Conservation (phyloP, 2,888 invertebrate genomes). For the Phoenoteleia sp. region DNA sequence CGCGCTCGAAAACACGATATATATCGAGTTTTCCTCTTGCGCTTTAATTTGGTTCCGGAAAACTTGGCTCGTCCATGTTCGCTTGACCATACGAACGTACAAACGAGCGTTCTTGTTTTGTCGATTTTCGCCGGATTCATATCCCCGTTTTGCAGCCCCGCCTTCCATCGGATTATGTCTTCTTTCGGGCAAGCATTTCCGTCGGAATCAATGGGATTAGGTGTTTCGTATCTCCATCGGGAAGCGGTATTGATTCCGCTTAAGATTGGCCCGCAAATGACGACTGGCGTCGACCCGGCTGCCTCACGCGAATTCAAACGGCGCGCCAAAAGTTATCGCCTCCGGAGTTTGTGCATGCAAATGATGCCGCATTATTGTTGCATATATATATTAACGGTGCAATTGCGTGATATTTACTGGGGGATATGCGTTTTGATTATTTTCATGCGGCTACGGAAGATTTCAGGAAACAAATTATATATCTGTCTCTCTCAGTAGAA, state of each 20-base stretch:
- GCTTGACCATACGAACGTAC: slow-evolving; percentile 4
- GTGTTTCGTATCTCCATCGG: slow-evolving; percentile 51
- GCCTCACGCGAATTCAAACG: slow-evolving; percentile 25
- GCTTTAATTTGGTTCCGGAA: slow-evolving; percentile 15
- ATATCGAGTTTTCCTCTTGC: slow-evolving; percentile 9
- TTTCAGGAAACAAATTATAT: no score
- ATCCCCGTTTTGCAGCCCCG: slow-evolving; percentile 5
- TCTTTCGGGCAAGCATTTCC: slow-evolving; percentile 47
- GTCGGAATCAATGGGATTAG: slow-evolving; percentile 53
- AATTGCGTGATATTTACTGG: no score
- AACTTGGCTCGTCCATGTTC: slow-evolving; percentile 16
- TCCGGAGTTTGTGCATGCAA: background rate
- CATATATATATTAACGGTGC: no score
- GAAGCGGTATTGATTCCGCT: slow-evolving; percentile 51
- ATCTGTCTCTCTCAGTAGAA: no score
- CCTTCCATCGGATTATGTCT: slow-evolving; percentile 30
- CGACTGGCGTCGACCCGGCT: slow-evolving; percentile 30
- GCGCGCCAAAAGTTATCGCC: background rate
- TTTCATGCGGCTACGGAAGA: no score
- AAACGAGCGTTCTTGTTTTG: slow-evolving; percentile 21
- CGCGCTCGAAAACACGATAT: slow-evolving; percentile 11
- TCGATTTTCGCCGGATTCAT: slow-evolving; percentile 5
- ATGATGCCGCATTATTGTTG: no score
- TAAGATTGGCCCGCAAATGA: slow-evolving; percentile 45
- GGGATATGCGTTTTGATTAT: no score